Evolutionary conservation across 37 sponge, comb jelly and placozoan species (phyloP).

Genomic region (Tethya wilhelma): DNA sequence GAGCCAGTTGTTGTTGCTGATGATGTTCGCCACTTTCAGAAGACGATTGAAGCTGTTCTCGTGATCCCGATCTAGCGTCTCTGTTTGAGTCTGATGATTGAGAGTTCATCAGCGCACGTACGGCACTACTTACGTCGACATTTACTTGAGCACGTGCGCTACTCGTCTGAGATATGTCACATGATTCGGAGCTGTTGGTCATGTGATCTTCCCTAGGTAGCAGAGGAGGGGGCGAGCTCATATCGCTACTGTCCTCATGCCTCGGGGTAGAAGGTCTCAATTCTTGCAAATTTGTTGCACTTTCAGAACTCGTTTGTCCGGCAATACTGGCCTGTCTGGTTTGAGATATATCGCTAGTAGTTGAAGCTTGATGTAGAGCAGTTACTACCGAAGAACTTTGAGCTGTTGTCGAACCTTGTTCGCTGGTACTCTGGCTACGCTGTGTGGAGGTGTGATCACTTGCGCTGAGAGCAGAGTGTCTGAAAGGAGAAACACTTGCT

Average conservation of each 20-base stretch:
- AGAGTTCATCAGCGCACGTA: not conserved
- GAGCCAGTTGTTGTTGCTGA: not conserved
- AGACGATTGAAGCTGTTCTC: not conserved
- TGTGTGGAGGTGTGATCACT: not conserved
- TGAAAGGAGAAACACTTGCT: constrained; percentile 21
- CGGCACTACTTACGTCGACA: not conserved
- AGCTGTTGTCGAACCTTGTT: not conserved
- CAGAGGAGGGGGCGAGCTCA: not conserved
- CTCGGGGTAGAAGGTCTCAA: not conserved
- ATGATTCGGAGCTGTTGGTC: not conserved
- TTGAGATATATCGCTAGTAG: not conserved
- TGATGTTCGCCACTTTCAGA: not conserved
- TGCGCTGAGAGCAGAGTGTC: constrained; percentile 4
- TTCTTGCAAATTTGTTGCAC: not conserved
- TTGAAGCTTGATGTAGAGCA: not conserved
- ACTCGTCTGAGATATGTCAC: not conserved
- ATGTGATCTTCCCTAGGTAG: not conserved
- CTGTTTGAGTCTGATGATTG: no score
- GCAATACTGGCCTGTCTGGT: not conserved
- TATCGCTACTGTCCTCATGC: not conserved
- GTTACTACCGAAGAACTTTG: not conserved
- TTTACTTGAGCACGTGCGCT: not conserved
- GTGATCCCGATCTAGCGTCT: no score
- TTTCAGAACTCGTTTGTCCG: not conserved
- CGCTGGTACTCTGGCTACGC: constrained; percentile 1